phyloP scores from a whole-genome alignment of 2,113 vertebrate genomes.

The Clarias batrachus region DNA sequence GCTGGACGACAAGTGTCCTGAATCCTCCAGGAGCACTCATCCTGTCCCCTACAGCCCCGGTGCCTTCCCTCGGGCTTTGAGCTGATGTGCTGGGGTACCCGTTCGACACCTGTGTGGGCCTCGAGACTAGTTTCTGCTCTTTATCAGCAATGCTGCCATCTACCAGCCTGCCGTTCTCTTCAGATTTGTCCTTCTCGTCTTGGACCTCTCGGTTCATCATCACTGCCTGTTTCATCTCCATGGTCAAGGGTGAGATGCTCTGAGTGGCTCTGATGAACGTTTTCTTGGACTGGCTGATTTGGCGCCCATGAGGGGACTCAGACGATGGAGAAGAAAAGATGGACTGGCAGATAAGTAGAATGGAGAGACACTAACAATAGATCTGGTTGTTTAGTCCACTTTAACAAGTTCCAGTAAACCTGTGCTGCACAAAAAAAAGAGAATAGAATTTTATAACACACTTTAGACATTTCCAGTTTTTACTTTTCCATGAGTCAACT shows the following conservation, averaged over 20 bases:
- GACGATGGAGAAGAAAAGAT: conserved; percentile 13
- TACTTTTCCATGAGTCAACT: not conserved
- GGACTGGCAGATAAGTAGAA: conserved; percentile 24
- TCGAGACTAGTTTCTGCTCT: conserved; percentile 66
- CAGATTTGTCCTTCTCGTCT: conserved; percentile 60
- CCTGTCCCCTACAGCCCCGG: conserved; percentile 55
- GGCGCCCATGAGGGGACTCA: conserved; percentile 71
- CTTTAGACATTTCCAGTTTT: not conserved
- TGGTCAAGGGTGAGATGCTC: conserved; percentile 64
- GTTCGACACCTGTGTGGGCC: conserved; percentile 79
- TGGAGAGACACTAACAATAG: conserved; percentile 26
- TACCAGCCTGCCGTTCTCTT: conserved; percentile 75
- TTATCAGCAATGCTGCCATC: conserved; percentile 63
- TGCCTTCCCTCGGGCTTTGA: conserved; percentile 73
- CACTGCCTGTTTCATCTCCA: conserved; percentile 82
- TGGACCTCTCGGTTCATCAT: conserved; percentile 67
- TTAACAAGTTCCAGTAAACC: conserved; percentile 31
- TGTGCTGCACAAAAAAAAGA: conserved; percentile 36
- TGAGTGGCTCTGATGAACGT: conserved; percentile 49
- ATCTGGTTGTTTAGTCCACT: conserved; percentile 3
- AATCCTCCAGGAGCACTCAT: conserved; percentile 54
- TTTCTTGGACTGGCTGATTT: conserved; percentile 60
- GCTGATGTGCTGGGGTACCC: conserved; percentile 77
- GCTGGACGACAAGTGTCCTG: conserved; percentile 80
- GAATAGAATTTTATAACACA: not conserved